Evolutionary conservation across 1,140 invertebrate species (phyloP).

Genomic region (Melanaphis sacchari): DNA sequence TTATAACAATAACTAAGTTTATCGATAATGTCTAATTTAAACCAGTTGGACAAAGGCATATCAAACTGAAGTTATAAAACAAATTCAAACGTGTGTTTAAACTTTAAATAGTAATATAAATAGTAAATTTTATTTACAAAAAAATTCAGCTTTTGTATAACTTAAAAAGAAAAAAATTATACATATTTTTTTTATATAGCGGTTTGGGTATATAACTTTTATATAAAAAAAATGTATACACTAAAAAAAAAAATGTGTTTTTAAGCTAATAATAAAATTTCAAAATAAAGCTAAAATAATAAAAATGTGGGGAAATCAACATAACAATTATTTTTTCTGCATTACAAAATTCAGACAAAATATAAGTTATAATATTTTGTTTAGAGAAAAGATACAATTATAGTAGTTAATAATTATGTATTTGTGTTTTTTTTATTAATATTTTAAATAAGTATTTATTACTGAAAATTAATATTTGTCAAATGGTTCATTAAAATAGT

Average conservation of each 20-base stretch:
- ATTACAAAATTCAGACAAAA: slow-evolving; percentile 51
- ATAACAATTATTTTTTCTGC: slow-evolving; percentile 53
- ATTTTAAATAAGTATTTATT: slow-evolving; percentile 29
- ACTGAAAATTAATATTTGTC: slow-evolving; percentile 44
- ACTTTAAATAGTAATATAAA: slow-evolving; percentile 57
- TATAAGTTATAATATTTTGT: slow-evolving; percentile 53
- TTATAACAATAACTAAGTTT: slow-evolving; percentile 5
- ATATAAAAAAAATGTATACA: slow-evolving; percentile 54
- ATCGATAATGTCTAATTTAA: slow-evolving; percentile 22
- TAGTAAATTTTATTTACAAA: slow-evolving; percentile 58
- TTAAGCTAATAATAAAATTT: slow-evolving; percentile 56
- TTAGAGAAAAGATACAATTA: slow-evolving; percentile 48
- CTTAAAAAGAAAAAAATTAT: slow-evolving; percentile 55
- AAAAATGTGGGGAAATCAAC: slow-evolving; percentile 52
- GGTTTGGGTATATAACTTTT: slow-evolving; percentile 38
- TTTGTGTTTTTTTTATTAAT: background rate
- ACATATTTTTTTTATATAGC: slow-evolving; percentile 56
- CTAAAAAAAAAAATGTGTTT: slow-evolving; percentile 54
- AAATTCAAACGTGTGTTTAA: slow-evolving; percentile 43
- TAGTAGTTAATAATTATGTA: slow-evolving; percentile 40
- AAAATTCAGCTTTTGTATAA: slow-evolving; percentile 55
- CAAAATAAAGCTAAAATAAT: slow-evolving; percentile 57
- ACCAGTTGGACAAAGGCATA: slow-evolving; percentile 1
- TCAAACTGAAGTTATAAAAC: slow-evolving; percentile 24
- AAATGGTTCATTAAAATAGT: slow-evolving; percentile 39